A percentile compares a stretch with the other conserved stretches of the same genome.
Conservation (phyloP, 2,113 vertebrate species). For the Calonectris borealis region DNA sequence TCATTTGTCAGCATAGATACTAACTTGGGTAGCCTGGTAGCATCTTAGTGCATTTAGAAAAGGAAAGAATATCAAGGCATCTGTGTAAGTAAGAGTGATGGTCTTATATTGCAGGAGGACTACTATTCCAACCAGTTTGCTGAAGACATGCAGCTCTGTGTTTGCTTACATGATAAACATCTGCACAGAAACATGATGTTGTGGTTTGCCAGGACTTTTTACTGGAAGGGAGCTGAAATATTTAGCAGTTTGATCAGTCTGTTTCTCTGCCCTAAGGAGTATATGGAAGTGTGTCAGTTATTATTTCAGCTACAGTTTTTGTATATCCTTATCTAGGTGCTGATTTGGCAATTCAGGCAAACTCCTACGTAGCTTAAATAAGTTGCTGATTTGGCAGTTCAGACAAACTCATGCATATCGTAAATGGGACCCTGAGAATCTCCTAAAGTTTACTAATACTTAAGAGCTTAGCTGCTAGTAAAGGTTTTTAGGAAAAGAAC, state of each 20-base stretch:
- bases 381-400: not conserved
- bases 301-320: not conserved
- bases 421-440: not conserved
- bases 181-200: not conserved
- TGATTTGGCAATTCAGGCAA: not conserved
- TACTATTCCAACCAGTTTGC: not conserved
- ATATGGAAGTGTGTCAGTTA: not conserved
- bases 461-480: not conserved
- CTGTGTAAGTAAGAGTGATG: constrained; percentile 27
- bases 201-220: not conserved
- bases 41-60: not conserved
- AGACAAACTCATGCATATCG: not conserved
- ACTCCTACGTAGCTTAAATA: not conserved
- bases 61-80: not conserved
- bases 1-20: not conserved
- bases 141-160: not conserved
- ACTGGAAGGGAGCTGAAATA: constrained; percentile 7
- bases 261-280: not conserved
- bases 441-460: not conserved
- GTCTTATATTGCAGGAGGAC: not conserved
- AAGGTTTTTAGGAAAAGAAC: not conserved
- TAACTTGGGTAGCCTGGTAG: not conserved
- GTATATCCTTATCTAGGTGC: not conserved
- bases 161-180: not conserved
- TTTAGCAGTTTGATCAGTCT: not conserved